phyloP scores from a whole-genome alignment of 2,888 invertebrate genomes.

The Drosophila macrothrix region DNA sequence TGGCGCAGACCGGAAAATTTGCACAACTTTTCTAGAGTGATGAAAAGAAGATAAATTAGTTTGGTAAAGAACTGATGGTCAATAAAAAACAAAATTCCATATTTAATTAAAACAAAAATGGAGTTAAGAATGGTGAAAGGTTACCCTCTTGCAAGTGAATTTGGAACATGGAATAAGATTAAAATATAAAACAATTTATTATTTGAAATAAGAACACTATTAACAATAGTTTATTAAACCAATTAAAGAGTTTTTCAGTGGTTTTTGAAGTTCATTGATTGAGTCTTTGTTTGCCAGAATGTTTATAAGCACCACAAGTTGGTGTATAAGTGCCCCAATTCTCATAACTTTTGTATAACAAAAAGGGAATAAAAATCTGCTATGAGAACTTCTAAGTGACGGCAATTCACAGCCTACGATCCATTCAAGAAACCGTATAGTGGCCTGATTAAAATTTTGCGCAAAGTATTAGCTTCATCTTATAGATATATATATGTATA shows the following conservation, averaged over 20 bases:
- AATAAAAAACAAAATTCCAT: neutral
- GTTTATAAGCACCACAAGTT: neutral
- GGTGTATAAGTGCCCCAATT: neutral
- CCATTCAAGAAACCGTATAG: too few relatives aligned
- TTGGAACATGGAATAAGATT: neutral
- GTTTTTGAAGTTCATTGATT: neutral
- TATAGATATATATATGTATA: too few relatives aligned
- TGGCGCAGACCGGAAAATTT: neutral
- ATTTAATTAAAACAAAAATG: too few relatives aligned
- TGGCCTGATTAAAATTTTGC: too few relatives aligned
- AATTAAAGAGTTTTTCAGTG: neutral
- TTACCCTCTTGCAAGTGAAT: too few relatives aligned
- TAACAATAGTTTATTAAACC: neutral
- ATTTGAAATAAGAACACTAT: neutral
- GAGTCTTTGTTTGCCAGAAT: neutral
- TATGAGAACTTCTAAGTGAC: neutral
- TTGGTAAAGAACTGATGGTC: neutral
- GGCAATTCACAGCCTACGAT: too few relatives aligned
- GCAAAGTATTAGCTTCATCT: too few relatives aligned
- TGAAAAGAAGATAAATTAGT: neutral
- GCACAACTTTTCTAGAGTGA: neutral
- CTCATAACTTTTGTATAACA: neutral
- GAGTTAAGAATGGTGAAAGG: too few relatives aligned
- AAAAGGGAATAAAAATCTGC: neutral
- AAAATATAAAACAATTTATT: neutral